phyloP scores from a whole-genome alignment of 2,113 vertebrate genomes.

The Macquaria ambigua region DNA sequence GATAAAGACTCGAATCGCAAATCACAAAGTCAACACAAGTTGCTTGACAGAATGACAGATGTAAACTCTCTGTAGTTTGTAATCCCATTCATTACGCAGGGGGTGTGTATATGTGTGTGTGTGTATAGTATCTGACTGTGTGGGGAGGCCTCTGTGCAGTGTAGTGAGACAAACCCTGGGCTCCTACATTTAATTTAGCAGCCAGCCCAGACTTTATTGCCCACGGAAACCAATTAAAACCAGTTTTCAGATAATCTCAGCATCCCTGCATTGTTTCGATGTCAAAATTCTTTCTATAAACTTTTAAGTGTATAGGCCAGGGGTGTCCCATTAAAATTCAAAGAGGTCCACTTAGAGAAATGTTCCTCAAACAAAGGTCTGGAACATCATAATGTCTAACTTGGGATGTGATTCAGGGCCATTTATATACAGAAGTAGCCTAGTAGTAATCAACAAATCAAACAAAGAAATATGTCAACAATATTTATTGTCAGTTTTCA shows the following conservation, averaged over 20 bases:
- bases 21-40: constrained; percentile 53
- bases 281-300: background rate
- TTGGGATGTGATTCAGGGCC: too few species aligned
- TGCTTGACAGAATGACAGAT: constrained; percentile 37
- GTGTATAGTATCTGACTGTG: background rate
- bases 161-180: constrained; percentile 13
- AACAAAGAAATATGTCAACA: too few species aligned
- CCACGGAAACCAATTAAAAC: constrained; percentile 69
- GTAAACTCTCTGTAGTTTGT: constrained; percentile 52
- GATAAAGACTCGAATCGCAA: constrained; percentile 7
- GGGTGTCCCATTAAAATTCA: too few species aligned
- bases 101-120: constrained; percentile 5
- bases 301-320: background rate
- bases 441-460: too few species aligned
- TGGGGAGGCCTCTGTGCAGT: constrained; percentile 6
- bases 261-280: constrained; percentile 8
- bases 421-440: too few species aligned
- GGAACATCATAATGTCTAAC: too few species aligned
- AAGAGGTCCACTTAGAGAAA: too few species aligned
- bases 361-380: too few species aligned
- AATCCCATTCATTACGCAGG: constrained; percentile 40
- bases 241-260: constrained; percentile 27
- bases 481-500: too few species aligned
- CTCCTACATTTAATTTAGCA: constrained; percentile 20
- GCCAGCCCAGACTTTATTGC: constrained; percentile 27